A percentile compares a stretch with the other conserved stretches of the same genome.
phyloP scores from a whole-genome alignment of 2,113 vertebrate species.

The Axis porcinus region DNA sequence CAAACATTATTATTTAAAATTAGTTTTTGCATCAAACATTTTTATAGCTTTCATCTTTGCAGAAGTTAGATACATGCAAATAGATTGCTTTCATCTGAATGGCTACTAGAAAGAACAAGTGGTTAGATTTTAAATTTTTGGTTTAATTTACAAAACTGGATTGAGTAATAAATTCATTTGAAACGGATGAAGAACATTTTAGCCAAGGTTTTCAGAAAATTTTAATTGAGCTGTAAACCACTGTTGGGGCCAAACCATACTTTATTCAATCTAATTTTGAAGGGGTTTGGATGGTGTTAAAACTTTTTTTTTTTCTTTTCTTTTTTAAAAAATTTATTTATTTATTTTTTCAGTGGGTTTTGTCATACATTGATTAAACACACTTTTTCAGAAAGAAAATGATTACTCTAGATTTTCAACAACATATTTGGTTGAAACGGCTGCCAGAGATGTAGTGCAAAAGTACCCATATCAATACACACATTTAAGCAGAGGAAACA shows the following conservation, averaged over 20 bases:
- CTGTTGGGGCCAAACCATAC: background rate
- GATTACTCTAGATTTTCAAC: background rate
- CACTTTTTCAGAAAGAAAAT: slow-evolving; percentile 6
- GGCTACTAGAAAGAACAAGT: background rate
- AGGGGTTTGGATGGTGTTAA: background rate
- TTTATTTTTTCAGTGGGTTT: too few species aligned
- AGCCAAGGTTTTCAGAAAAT: slow-evolving; percentile 11
- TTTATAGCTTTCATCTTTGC: background rate
- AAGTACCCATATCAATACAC: background rate
- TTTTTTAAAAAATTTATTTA: too few species aligned
- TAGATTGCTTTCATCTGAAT: background rate
- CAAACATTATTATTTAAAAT: background rate
- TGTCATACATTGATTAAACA: too few species aligned
- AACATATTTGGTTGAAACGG: background rate
- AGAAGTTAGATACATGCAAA: background rate
- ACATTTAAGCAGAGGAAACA: background rate
- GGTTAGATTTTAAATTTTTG: background rate
- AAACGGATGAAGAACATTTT: background rate
- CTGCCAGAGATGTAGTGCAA: background rate
- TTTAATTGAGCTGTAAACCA: background rate
- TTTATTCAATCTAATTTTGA: slow-evolving; percentile 23
- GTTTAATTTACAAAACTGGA: background rate
- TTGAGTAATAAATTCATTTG: background rate
- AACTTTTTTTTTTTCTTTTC: too few species aligned
- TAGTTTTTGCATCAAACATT: background rate